Conservation (phyloP, 2,888 invertebrate genomes). For the Cataglyphis rosenhaueri region DNA sequence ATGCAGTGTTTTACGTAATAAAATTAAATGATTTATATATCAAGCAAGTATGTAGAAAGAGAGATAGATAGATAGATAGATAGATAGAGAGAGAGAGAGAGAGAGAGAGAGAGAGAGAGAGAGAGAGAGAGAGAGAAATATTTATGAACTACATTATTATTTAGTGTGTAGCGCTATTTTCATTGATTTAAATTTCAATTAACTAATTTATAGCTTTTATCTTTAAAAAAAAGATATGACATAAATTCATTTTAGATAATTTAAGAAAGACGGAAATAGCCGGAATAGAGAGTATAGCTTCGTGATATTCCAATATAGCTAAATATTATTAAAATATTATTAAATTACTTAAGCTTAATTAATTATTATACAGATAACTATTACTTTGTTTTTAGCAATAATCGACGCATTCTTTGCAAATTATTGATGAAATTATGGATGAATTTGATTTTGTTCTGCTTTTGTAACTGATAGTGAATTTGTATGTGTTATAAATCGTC, state of each 20-base stretch:
- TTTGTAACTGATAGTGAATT: neutral
- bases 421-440: neutral
- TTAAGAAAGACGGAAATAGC: too few species aligned
- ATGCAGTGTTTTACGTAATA: neutral
- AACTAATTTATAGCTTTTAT: neutral
- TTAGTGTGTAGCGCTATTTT: neutral
- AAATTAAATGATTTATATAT: neutral
- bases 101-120: too few species aligned
- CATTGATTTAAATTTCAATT: constrained; percentile 6
- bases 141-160: constrained; percentile 1
- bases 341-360: neutral
- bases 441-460: neutral
- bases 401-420: neutral
- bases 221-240: neutral
- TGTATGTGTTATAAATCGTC: neutral
- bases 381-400: neutral
- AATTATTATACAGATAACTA: neutral
- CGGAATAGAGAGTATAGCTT: neutral
- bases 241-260: neutral
- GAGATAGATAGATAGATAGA: too few species aligned
- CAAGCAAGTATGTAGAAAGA: too few species aligned
- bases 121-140: neutral
- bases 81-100: too few species aligned
- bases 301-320: neutral
- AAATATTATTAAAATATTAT: neutral